Percentiles rank a stretch among this genome's conserved stretches.
Evolutionary conservation across 2,113 vertebrate genomes (phyloP).

Genomic region (Petrocephalus microphthalmus): DNA sequence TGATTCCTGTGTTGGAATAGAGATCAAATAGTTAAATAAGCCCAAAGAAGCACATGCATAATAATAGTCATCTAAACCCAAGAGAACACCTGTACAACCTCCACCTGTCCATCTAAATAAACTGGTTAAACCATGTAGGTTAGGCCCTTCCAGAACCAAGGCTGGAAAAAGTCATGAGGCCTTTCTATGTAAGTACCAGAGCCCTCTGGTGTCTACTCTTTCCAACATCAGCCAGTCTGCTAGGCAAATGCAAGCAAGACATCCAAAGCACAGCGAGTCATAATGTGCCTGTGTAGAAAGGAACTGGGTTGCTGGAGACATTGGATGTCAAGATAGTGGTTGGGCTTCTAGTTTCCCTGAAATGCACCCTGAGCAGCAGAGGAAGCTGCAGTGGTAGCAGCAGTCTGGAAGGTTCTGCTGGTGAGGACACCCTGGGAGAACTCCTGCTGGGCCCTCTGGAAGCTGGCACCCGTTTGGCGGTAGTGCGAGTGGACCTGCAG

Average conservation of each 20-base stretch:
- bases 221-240: not conserved
- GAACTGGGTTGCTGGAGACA: not conserved
- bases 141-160: not conserved
- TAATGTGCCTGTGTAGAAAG: not conserved
- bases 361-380: conserved; percentile 72
- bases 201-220: not conserved
- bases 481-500: conserved; percentile 84
- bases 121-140: not conserved
- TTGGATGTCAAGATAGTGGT: not conserved
- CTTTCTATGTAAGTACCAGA: not conserved
- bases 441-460: conserved; percentile 89
- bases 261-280: not conserved
- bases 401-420: conserved; percentile 72
- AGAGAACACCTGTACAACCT: not conserved
- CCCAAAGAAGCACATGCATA: not conserved
- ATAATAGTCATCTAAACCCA: not conserved
- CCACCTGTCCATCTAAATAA: not conserved
- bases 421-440: conserved; percentile 84
- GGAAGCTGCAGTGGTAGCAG: conserved; percentile 66
- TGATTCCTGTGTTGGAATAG: not conserved
- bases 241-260: not conserved
- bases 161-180: not conserved
- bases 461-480: conserved; percentile 84
- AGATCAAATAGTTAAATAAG: not conserved
- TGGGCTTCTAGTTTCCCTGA: conserved; percentile 57